Evolutionary conservation across 2,113 vertebrate genomes (phyloP), one percentile per base, ranked within the genome.

Genomic region (Galemys pyrenaicus): DNA sequence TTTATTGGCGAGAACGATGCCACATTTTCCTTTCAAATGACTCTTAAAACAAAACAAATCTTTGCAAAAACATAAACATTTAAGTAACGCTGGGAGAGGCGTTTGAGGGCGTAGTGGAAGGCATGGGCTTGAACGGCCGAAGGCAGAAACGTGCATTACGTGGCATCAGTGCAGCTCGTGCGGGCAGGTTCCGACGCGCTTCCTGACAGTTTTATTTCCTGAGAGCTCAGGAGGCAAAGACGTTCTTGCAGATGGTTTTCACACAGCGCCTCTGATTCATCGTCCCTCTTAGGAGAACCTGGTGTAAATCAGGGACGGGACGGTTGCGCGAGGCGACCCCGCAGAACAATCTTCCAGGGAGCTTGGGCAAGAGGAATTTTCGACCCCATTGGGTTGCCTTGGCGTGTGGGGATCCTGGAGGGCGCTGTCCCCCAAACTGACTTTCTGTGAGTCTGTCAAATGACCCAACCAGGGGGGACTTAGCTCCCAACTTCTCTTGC

Each of bases 401-500:
- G 20, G 60, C n/a, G 35, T 28, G 13, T 17, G 35, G 44, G n/a
- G 11, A 30, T 16, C 46, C 10, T 49, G 46, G 44, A 49, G 46
- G 46, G 46, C 46, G 2, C 46, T 49, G 7, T 49, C 8, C 46
- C 87, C 62, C 19, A 32, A 32, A 39, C 7, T 26, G 15, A 32
- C 58, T 83, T 87, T 79, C 19, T 22, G 9, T 8, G 2, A 3
- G 4, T 74, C 32, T 64, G 49, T 32, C 17, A 49, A n/a, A 46
- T 68, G 51, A 8, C 1, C 28, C 22, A 80, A 16, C 28, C 58
- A 46, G 22, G 4, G 24, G 41, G 39, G 17, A 17, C 65, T 86
- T 95, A 54, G 93, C 58, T 92, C 82, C 35, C 65, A 56, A 74
- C 51, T 41, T 81, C 95, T 94, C 2, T 0, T 20, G 54, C 15